Percentiles rank a stretch among this genome's conserved stretches.
These are phyloP conservation scores for Nesogale talazaci DNA, from an alignment of 2,113 vertebrate genomes.

Conservation along the genomic window DNA sequence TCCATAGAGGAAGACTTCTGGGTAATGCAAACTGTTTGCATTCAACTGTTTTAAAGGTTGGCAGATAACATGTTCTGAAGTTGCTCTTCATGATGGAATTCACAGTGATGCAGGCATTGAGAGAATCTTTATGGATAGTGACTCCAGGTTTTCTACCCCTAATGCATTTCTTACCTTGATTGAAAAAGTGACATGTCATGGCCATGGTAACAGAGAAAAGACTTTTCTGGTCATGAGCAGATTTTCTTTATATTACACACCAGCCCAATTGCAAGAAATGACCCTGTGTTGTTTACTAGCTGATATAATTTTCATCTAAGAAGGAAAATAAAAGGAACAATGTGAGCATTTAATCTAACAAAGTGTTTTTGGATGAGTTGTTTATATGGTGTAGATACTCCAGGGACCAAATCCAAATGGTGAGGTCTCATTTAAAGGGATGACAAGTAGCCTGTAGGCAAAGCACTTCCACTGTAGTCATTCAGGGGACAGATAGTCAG, in stretches of 20 bases:
- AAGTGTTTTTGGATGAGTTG: background rate
- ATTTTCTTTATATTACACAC: background rate
- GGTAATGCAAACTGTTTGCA: background rate
- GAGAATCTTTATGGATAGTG: background rate
- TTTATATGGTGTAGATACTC: background rate
- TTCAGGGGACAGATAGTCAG: background rate
- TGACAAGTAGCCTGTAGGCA: background rate
- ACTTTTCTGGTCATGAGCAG: background rate
- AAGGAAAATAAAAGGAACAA: background rate
- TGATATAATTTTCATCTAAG: background rate
- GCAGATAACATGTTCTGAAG: background rate
- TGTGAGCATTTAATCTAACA: conserved; percentile 23
- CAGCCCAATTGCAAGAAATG: background rate
- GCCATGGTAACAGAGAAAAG: background rate
- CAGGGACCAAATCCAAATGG: background rate
- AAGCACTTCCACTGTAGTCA: background rate
- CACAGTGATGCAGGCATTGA: background rate
- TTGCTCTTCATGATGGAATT: background rate
- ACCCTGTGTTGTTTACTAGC: background rate
- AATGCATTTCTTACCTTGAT: background rate
- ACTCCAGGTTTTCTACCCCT: background rate
- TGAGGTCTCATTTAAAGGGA: background rate
- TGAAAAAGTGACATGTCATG: background rate
- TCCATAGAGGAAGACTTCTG: background rate
- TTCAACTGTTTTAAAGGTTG: background rate